Evolutionary conservation across 1,140 invertebrate species (phyloP), one percentile per base, ranked within the genome.

Genomic region (Orius insidiosus): DNA sequence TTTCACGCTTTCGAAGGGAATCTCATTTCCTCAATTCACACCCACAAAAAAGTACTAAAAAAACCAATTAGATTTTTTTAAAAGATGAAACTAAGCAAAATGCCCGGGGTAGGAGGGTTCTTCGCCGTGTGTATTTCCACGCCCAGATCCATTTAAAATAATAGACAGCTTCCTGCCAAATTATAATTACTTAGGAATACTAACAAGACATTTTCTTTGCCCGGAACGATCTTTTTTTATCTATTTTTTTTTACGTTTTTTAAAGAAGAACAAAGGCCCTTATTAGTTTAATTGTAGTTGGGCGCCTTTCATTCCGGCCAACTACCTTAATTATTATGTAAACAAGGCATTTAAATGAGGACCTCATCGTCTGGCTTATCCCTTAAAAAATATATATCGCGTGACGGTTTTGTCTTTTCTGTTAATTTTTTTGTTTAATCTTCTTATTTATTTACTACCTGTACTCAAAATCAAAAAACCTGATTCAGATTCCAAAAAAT

Each of bases 291-390:
- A 42, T 42, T 42, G 40, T 42, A 30, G 40, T 24, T 30, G 19
- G 40, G 40, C 40, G 40, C 14, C 19, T 30, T 30, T 42, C 10
- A 42, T 42, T 42, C 30, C 19, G 30, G 40, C 11, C 16, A 24
- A 42, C 30, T 42, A 42, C 15, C 18, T 42, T 42, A 42, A 42
- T 42, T 42, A 42, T 30, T 42, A 42, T 42, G 40, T 42, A 42
- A 42, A 42, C 40, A 42, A 42, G 16, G 16, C 6, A 24, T 24
- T 24, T 24, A 24, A 24, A 24, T 24, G 24, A 24, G 24, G 24
- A 24, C 24, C 24, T 24, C 24, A 4, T 24, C 24, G 24, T 24
- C 24, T 24, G 24, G 24, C 24, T 24, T 24, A 24, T 24, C 24
- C 24, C 3, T 24, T 24, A 24, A 24, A 24, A 24, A 24, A 24